These are phyloP conservation scores for Vespertilio murinus DNA, from an alignment of 2,797 vertebrate species.

Conservation along the genomic window DNA sequence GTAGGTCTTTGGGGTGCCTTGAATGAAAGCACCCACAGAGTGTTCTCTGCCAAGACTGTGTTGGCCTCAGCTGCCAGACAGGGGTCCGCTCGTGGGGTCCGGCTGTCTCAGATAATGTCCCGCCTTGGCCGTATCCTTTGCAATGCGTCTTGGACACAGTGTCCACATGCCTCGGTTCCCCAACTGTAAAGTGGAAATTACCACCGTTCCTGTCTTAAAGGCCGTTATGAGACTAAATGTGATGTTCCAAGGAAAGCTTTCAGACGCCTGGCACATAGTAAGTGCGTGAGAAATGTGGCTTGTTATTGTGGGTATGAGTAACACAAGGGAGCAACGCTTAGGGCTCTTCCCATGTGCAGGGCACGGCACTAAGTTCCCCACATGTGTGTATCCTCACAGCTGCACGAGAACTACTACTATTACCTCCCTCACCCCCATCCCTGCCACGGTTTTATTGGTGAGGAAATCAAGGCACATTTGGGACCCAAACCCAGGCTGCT, in stretches of 20 bases:
- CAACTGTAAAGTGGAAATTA: not conserved
- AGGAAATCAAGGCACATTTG: not conserved
- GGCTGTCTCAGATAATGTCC: not conserved
- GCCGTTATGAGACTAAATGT: not conserved
- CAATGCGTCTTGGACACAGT: not conserved
- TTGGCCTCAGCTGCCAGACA: not conserved
- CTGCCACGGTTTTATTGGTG: not conserved
- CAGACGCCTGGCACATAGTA: not conserved
- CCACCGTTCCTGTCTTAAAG: not conserved
- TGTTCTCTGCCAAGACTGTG: not conserved
- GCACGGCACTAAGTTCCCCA: not conserved
- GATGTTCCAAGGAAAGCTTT: not conserved
- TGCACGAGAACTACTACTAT: not conserved
- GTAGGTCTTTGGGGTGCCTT: not conserved
- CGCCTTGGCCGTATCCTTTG: not conserved
- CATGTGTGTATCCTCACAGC: not conserved
- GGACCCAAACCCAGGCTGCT: not conserved
- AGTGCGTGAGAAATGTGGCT: not conserved
- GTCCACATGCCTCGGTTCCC: not conserved
- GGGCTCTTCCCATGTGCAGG: not conserved
- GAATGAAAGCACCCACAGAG: not conserved
- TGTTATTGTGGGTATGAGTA: not conserved
- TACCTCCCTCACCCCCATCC: rapidly evolving
- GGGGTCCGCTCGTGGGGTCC: not conserved
- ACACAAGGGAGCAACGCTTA: too few species aligned